A percentile compares a stretch with the other conserved stretches of the same genome.
Evolutionary conservation across 2,888 invertebrate species (phyloP).

Genomic region (Harmothoe impar): DNA sequence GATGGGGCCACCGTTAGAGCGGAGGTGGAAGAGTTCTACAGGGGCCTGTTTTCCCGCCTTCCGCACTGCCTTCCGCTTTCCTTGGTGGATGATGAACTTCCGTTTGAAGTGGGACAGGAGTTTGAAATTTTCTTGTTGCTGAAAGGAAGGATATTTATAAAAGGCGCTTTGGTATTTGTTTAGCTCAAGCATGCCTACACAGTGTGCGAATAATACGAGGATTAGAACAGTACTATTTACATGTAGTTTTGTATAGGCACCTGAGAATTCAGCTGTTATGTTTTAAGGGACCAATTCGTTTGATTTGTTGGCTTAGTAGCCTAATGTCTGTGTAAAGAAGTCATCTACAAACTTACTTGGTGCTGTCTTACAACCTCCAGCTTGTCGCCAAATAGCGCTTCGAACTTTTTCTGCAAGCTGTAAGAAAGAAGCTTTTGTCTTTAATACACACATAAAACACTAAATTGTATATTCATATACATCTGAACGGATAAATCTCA

Average conservation of each 20-base stretch:
- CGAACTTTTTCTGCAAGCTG: constrained; percentile 94
- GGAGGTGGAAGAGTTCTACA: constrained; percentile 94
- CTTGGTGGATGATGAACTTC: constrained; percentile 93
- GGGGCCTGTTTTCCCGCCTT: constrained; percentile 75
- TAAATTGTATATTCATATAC: neutral
- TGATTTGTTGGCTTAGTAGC: too few relatives aligned
- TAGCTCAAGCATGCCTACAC: too few relatives aligned
- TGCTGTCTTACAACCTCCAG: constrained; percentile 97
- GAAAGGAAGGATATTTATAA: constrained; percentile 40
- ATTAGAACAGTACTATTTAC: neutral
- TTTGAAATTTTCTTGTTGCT: constrained; percentile 97
- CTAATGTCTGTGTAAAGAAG: too few relatives aligned
- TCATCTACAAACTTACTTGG: constrained; percentile 87
- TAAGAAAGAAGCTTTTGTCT: constrained; percentile 61
- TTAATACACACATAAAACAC: neutral
- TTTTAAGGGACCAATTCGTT: too few relatives aligned
- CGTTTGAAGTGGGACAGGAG: constrained; percentile 98
- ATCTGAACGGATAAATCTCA: too few relatives aligned
- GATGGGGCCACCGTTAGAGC: constrained; percentile 97
- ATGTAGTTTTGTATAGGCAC: too few relatives aligned
- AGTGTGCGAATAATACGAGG: neutral
- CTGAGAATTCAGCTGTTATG: too few relatives aligned
- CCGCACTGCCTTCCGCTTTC: constrained; percentile 75
- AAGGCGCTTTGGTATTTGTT: neutral
- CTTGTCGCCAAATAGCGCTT: constrained; percentile 93